Percentiles rank a stretch among this genome's conserved stretches.
Evolutionary conservation across 2,888 invertebrate species (phyloP).

Genomic region (Trachelus stipa): DNA sequence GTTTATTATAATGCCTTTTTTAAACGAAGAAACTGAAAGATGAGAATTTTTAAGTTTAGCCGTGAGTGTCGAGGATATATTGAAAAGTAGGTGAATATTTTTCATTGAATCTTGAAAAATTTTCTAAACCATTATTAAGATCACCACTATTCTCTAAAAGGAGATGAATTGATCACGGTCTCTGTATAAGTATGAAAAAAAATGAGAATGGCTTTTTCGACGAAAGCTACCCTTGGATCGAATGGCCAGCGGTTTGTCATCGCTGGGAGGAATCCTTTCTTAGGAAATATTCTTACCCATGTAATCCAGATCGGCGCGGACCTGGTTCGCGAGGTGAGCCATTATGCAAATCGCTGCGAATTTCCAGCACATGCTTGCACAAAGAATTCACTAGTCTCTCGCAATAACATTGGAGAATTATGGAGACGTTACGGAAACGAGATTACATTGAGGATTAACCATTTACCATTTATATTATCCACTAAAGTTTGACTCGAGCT

Average conservation of each 20-base stretch:
- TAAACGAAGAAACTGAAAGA: too few species aligned
- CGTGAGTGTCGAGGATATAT: neutral
- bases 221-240: neutral
- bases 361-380: slow-evolving; percentile 29
- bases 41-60: too few species aligned
- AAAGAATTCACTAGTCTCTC: slow-evolving; percentile 1
- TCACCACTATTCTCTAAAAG: neutral
- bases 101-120: neutral
- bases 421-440: neutral
- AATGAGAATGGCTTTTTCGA: neutral
- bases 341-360: slow-evolving; percentile 26
- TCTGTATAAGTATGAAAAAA: neutral
- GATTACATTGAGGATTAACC: neutral
- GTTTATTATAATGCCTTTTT: neutral
- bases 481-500: neutral
- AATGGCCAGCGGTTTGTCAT: neutral
- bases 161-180: neutral
- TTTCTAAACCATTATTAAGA: neutral
- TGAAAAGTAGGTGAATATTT: neutral
- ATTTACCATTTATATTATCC: neutral
- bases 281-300: slow-evolving; percentile 21
- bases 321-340: slow-evolving; percentile 24
- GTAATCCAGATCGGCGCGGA: slow-evolving; percentile 25
- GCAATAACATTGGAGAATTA: neutral
- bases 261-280: neutral